Percentiles rank a stretch among this genome's conserved stretches.
Evolutionary conservation across 1,140 invertebrate species (phyloP).

Genomic region (Cecropterus lyciades): DNA sequence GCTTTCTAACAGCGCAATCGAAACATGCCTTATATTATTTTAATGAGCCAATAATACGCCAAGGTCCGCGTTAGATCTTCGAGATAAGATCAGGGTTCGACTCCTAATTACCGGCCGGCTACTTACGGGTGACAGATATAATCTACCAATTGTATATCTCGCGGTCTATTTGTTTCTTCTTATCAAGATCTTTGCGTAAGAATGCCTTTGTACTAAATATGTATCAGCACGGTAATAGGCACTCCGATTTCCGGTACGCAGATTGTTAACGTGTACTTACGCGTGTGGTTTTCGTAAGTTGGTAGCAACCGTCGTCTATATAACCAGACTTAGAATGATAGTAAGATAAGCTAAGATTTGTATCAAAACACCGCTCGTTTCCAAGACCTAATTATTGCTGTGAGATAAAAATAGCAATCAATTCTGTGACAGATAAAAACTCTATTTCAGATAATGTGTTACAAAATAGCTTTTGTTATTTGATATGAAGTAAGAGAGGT

Average conservation of each 20-base stretch:
- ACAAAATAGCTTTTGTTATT: slow-evolving; percentile 10
- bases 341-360: slow-evolving; percentile 15
- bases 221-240: slow-evolving; percentile 3
- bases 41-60: slow-evolving; percentile 66
- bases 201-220: slow-evolving; percentile 45
- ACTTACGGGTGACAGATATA: slow-evolving; percentile 60
- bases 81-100: slow-evolving; percentile 51
- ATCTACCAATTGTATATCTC: slow-evolving; percentile 60
- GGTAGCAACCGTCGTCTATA: not conserved
- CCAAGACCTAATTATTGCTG: slow-evolving; percentile 20
- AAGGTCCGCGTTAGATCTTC: slow-evolving; percentile 60
- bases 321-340: slow-evolving; percentile 6
- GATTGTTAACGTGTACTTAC: not conserved
- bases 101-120: slow-evolving; percentile 60
- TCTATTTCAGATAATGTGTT: slow-evolving; percentile 11
- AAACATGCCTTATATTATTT: slow-evolving; percentile 58
- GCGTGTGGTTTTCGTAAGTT: not conserved
- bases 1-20: slow-evolving; percentile 64
- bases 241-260: slow-evolving; percentile 19
- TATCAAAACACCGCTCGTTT: slow-evolving; percentile 21
- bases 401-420: slow-evolving; percentile 32
- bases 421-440: slow-evolving; percentile 27
- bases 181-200: slow-evolving; percentile 61
- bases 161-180: slow-evolving; percentile 57
- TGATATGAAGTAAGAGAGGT: not conserved